Conservation (phyloP, 2,113 vertebrate genomes). For the Ctenodactylus gundi region DNA sequence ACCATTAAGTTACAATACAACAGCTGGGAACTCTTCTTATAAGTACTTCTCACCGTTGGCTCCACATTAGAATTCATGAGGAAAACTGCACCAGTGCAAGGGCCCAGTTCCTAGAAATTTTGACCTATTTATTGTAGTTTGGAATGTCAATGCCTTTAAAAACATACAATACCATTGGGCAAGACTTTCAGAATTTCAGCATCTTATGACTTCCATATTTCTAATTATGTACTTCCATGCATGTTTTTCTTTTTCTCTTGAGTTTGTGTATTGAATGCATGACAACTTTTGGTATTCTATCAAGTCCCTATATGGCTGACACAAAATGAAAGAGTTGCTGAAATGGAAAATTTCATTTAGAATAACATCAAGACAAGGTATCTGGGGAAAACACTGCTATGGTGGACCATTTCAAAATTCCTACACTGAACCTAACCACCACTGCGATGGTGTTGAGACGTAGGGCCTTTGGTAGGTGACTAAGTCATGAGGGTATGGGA, state of each 20-base stretch:
- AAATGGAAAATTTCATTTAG: conserved; percentile 2
- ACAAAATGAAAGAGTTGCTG: background rate
- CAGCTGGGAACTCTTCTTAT: no score
- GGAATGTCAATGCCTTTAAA: background rate
- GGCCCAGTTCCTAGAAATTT: background rate
- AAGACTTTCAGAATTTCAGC: background rate
- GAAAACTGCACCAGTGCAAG: background rate
- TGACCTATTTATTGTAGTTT: background rate
- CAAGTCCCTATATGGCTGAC: background rate
- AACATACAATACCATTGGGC: background rate
- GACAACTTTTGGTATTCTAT: background rate
- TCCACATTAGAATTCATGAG: background rate
- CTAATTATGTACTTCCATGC: background rate
- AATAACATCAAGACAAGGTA: background rate
- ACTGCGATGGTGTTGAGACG: background rate
- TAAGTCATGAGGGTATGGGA: background rate
- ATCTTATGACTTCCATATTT: background rate
- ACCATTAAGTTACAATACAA: no score
- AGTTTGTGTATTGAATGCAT: background rate
- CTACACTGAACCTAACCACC: background rate
- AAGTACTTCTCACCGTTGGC: background rate
- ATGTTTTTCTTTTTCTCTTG: background rate
- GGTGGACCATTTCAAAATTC: background rate
- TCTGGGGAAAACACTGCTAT: background rate
- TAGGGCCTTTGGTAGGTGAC: background rate